phyloP scores from a whole-genome alignment of 2,113 vertebrate species.

The Tretioscincus oriximinensis region DNA sequence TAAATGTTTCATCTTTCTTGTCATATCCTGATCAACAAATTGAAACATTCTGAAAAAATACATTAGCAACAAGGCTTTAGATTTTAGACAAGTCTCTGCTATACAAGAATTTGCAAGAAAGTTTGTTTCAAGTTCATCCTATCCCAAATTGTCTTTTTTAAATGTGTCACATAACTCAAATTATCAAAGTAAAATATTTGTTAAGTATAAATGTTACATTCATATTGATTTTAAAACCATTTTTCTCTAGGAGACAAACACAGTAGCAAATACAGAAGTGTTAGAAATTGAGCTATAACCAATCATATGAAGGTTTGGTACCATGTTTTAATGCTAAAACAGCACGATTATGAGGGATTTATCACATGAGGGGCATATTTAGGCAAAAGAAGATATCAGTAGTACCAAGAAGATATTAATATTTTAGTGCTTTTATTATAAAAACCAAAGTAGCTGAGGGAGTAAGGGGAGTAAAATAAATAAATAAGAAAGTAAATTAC shows the following conservation, averaged over 20 bases:
- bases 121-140: slow-evolving; percentile 55
- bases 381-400: too few relatives aligned
- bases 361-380: too few relatives aligned
- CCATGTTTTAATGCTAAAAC: background rate
- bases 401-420: too few relatives aligned
- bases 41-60: slow-evolving; percentile 63
- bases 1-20: slow-evolving; percentile 67
- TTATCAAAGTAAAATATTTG: slow-evolving; percentile 35
- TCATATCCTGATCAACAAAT: slow-evolving; percentile 71
- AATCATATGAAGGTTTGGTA: background rate
- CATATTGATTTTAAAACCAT: slow-evolving; percentile 10
- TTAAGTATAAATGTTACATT: slow-evolving; percentile 23
- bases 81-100: slow-evolving; percentile 58
- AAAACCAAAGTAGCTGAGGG: too few relatives aligned
- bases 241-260: slow-evolving; percentile 34
- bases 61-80: slow-evolving; percentile 58
- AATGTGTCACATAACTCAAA: slow-evolving; percentile 47
- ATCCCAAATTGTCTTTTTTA: slow-evolving; percentile 26
- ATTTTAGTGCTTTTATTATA: too few relatives aligned
- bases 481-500: too few relatives aligned
- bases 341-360: background rate
- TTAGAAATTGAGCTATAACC: background rate
- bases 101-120: slow-evolving; percentile 64
- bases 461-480: too few relatives aligned
- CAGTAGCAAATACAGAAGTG: accelerated